Conservation (phyloP, 2,113 vertebrate species). For the Butastur rufipennis region DNA sequence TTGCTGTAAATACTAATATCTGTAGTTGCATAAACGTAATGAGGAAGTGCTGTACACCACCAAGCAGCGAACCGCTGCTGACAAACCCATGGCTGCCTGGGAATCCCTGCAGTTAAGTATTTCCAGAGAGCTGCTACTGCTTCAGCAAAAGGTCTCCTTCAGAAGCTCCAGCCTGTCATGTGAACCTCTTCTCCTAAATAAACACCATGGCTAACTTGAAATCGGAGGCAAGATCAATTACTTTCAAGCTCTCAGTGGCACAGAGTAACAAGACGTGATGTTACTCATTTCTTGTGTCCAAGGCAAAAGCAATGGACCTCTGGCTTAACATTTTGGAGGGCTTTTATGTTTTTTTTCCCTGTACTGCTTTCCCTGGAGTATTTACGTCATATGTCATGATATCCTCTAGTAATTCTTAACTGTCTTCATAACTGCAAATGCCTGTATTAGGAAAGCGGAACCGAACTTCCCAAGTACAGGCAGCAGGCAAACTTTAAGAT, state of each 20-base stretch:
- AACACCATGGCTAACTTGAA: background rate
- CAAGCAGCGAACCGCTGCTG: background rate
- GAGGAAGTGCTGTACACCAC: background rate
- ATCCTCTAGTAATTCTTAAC: background rate
- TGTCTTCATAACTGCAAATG: background rate
- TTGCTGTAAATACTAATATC: slow-evolving; percentile 32
- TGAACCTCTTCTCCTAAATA: slow-evolving; percentile 16
- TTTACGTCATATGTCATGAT: background rate
- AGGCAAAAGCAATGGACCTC: background rate
- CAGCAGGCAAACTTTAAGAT: background rate
- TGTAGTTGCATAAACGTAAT: background rate
- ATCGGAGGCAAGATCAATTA: background rate
- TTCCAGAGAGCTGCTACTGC: background rate
- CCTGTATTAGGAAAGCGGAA: background rate
- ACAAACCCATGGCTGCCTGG: background rate
- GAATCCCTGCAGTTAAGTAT: slow-evolving; percentile 4
- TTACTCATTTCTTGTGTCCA: background rate
- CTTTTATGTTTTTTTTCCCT: background rate
- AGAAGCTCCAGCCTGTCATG: background rate
- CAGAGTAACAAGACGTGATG: background rate
- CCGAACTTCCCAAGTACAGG: background rate
- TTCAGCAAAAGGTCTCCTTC: slow-evolving; percentile 9
- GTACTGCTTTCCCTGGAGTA: background rate
- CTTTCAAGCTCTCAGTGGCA: background rate
- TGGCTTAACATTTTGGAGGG: background rate